Evolutionary conservation across 92 coral and sea anemone genomes (phyloP).

Genomic region (Siderastrea siderea): DNA sequence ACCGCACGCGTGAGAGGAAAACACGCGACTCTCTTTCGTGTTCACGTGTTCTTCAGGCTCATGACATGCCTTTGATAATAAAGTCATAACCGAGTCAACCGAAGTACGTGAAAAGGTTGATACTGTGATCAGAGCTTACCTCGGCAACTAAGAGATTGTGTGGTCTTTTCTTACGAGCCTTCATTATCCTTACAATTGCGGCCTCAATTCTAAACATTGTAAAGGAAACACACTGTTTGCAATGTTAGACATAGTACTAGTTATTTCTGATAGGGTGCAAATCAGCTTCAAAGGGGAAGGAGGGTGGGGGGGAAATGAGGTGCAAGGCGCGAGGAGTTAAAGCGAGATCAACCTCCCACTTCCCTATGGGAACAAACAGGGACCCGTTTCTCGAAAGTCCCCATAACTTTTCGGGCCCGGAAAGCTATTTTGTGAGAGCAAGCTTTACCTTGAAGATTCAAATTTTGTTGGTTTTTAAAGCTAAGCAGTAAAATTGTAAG

Average conservation of each 20-base stretch:
- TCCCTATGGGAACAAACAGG: too few relatives aligned
- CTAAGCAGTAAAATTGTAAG: too few relatives aligned
- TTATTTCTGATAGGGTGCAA: background rate
- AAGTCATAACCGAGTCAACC: background rate
- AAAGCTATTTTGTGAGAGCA: too few relatives aligned
- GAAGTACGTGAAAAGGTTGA: too few relatives aligned
- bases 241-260: background rate
- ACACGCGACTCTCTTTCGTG: background rate
- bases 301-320: background rate
- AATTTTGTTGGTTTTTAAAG: too few relatives aligned
- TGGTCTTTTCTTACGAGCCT: slow-evolving; percentile 97
- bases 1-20: background rate
- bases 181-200: slow-evolving; percentile 97
- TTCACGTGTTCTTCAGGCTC: background rate
- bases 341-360: too few relatives aligned
- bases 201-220: slow-evolving; percentile 90
- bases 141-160: slow-evolving; percentile 97
- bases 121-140: slow-evolving; percentile 38
- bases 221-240: slow-evolving; percentile 59
- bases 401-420: too few relatives aligned
- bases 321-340: too few relatives aligned
- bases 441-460: too few relatives aligned
- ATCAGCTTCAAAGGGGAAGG: background rate
- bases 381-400: too few relatives aligned
- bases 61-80: background rate